A percentile compares a stretch with the other conserved stretches of the same genome.
Evolutionary conservation across 2,113 vertebrate genomes (phyloP).

Genomic region (Petaurus breviceps): DNA sequence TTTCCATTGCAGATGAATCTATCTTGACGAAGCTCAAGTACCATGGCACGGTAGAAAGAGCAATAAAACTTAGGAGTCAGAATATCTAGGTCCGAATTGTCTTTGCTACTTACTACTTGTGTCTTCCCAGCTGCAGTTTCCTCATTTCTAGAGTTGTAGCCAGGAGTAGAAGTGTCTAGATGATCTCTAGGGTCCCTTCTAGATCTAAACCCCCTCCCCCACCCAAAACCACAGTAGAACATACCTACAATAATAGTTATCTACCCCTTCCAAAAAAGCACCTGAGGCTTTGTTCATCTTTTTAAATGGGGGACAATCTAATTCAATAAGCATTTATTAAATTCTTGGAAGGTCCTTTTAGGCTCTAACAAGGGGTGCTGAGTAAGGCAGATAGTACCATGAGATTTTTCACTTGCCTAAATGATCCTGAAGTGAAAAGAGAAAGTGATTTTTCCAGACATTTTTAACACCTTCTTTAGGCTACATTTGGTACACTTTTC

Average conservation of each 20-base stretch:
- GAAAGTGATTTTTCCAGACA: constrained; percentile 18
- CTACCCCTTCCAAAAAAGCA: not conserved
- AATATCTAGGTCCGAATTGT: not conserved
- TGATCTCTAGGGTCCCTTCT: not conserved
- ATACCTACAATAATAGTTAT: not conserved
- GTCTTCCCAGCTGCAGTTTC: not conserved
- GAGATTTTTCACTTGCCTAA: not conserved
- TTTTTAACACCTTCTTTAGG: not conserved
- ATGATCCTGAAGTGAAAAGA: not conserved
- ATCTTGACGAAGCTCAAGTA: not conserved
- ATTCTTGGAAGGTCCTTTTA: not conserved
- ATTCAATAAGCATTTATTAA: not conserved
- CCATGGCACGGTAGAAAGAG: not conserved
- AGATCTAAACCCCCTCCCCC: not conserved
- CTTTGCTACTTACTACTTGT: not conserved
- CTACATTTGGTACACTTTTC: constrained; percentile 6
- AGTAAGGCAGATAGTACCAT: not conserved
- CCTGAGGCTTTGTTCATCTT: not conserved
- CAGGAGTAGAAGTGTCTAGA: not conserved
- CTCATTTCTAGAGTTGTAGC: not conserved
- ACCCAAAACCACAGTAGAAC: not conserved
- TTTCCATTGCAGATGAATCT: constrained; percentile 1
- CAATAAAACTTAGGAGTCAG: not conserved
- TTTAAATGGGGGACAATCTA: not conserved
- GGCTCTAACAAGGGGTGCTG: not conserved